Percentiles rank a stretch among this genome's conserved stretches.
These are phyloP conservation scores for Daktulosphaira vitifoliae DNA, from an alignment of 1,140 invertebrate species.

Conservation along the genomic window DNA sequence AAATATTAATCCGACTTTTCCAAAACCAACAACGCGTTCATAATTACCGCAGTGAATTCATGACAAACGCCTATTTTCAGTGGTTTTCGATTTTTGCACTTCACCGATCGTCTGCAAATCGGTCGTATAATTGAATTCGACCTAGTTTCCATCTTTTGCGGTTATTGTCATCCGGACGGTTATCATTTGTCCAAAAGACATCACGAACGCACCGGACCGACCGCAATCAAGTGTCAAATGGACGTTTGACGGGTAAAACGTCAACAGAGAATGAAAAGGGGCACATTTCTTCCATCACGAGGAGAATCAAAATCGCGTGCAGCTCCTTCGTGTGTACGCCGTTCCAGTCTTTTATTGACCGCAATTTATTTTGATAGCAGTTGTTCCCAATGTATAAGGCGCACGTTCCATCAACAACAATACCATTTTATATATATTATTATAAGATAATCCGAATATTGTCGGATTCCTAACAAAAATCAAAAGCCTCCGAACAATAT, in stretches of 20 bases:
- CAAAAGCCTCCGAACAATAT: constrained; percentile 28
- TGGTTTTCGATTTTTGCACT: too few relatives aligned
- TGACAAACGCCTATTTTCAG: too few relatives aligned
- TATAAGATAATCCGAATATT: too few relatives aligned
- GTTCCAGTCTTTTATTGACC: constrained; percentile 26
- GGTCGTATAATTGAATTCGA: too few relatives aligned
- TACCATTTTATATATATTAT: constrained; percentile 14
- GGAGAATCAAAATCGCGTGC: constrained; percentile 32
- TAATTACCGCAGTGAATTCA: background rate
- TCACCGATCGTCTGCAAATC: too few relatives aligned
- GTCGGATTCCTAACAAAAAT: background rate
- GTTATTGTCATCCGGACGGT: too few relatives aligned
- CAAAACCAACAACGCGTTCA: background rate
- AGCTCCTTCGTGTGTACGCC: constrained; percentile 6
- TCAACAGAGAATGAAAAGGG: constrained; percentile 34
- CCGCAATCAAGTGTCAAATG: too few relatives aligned
- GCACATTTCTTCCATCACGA: constrained; percentile 16
- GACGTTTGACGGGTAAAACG: constrained; percentile 29
- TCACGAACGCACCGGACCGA: too few relatives aligned
- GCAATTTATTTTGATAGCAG: constrained; percentile 33
- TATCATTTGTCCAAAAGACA: too few relatives aligned
- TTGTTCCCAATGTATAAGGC: constrained; percentile 8
- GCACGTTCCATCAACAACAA: constrained; percentile 29
- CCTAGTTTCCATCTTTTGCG: too few relatives aligned
- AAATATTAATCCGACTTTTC: too few relatives aligned